A percentile compares a stretch with the other conserved stretches of the same genome.
Evolutionary conservation across 2,113 vertebrate species (phyloP).

Genomic region (Centropus unirufus): DNA sequence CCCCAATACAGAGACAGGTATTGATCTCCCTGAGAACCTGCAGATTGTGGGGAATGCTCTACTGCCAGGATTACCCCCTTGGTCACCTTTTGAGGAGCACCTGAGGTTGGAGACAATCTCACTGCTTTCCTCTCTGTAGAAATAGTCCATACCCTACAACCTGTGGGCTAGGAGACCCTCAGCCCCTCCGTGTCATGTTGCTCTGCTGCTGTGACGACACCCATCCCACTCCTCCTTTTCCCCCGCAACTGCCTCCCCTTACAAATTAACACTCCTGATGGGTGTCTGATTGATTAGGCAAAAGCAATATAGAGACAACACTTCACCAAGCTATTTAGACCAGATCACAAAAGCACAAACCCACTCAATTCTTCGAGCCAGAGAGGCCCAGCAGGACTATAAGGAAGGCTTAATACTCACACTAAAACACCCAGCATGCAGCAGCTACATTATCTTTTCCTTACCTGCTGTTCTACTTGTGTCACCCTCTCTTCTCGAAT

Average conservation of each 20-base stretch:
- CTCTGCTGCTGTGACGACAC: not conserved
- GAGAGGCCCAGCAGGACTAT: constrained; percentile 25
- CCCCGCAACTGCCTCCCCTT: not conserved
- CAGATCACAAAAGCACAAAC: not conserved
- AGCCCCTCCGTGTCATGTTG: rapidly evolving
- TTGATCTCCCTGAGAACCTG: not conserved
- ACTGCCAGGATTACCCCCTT: not conserved
- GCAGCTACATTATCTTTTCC: constrained; percentile 53
- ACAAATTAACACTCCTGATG: not conserved
- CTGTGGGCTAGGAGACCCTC: not conserved
- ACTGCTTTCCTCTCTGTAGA: not conserved
- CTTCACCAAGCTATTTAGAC: constrained; percentile 22
- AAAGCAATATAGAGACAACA: not conserved
- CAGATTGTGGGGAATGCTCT: not conserved
- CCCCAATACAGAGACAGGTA: not conserved
- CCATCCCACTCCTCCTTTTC: not conserved
- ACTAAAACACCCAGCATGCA: not conserved
- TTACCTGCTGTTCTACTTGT: constrained; percentile 63
- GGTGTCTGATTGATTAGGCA: not conserved
- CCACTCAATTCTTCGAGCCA: not conserved
- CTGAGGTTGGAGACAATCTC: not conserved
- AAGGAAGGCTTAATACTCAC: constrained; percentile 27
- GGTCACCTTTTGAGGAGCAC: not conserved
- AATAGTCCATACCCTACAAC: not conserved
- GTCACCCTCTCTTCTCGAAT: constrained; percentile 34